These are phyloP conservation scores for Thymallus thymallus DNA, from an alignment of 2,113 vertebrate species.

Conservation along the genomic window DNA sequence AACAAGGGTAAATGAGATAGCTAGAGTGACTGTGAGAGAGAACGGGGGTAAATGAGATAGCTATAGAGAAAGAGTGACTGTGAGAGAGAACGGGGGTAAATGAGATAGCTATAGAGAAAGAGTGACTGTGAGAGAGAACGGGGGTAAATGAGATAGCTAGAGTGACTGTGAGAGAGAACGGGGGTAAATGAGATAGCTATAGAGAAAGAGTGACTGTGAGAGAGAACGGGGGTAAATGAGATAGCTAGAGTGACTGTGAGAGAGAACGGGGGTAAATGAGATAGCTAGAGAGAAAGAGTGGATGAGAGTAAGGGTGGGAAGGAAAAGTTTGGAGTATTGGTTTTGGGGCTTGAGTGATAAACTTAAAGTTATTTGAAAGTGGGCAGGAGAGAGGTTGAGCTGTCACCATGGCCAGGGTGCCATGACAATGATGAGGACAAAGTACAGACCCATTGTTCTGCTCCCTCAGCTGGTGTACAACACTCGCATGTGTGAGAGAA, in stretches of 20 bases:
- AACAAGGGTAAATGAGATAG: too few species aligned
- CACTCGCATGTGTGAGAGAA: not conserved
- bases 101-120: too few species aligned
- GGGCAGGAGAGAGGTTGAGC: not conserved
- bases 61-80: not conserved
- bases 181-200: too few species aligned
- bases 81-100: too few species aligned
- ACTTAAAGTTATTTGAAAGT: not conserved
- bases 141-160: too few species aligned
- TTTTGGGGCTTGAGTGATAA: not conserved
- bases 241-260: not conserved
- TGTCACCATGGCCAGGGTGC: constrained; percentile 7
- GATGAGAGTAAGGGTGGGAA: not conserved
- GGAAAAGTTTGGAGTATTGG: not conserved
- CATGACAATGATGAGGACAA: not conserved
- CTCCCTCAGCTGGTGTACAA: not conserved
- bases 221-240: not conserved
- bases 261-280: not conserved
- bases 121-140: too few species aligned
- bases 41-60: too few species aligned
- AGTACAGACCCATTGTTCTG: constrained; percentile 21
- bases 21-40: not conserved
- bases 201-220: not conserved
- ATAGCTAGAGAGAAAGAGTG: too few species aligned
- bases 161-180: not conserved